Base-by-base conservation (phyloP, 1,140 invertebrate genomes). In the Tetramorium parvispinum region DNA sequence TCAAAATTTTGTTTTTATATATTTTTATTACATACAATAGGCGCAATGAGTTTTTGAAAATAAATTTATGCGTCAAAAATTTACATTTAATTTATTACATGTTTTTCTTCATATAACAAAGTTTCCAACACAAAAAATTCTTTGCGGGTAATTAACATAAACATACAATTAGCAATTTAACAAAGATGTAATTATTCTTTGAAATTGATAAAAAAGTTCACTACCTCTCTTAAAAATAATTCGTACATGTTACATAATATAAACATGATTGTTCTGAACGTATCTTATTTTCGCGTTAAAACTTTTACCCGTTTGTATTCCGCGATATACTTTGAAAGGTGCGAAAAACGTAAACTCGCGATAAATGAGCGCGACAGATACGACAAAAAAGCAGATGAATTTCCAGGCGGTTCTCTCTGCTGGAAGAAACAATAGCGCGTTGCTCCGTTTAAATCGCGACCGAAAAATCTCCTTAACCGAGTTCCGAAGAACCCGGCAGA, bases 391-490 rank as follows among this genome's bases (percentile, higher is more conserved):
- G 46, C 7, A 24, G n/a, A 75, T 43, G 53, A 59, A 59, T 68
- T 40, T 68, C 46, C 18, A 24, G 43, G 43, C 76, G 11, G 18
- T 18, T n/a, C 32, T 51, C 5, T n/a, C 43, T 2, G 21, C 8
- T 21, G 49, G 11, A 70, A 70, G 71, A 51, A 78, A 68, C 65
- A 57, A 82, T 71, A 57, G 65, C 21, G 18, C 49, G 65, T 8
- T 24, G 16, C n/a, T 32, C 16, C 79, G 79, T 13, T 75, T 57
- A 59, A 83, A 59, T 75, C 24, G 68, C 68, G 53, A 57, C 51
- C 66, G 79, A 73, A 75, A 82, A 75, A 59, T 83, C 68, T 73
- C 18, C 66, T 83, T 75, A 46, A 83, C 79, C 68, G 53, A 83
- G 79, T 73, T 59, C n/a, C 68, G 79, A 83, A 75, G 68, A 82